Evolutionary conservation across 37 sponge, comb jelly and placozoan species (phyloP), one percentile per base, ranked within the genome.

Genomic region (Beroe ovata): DNA sequence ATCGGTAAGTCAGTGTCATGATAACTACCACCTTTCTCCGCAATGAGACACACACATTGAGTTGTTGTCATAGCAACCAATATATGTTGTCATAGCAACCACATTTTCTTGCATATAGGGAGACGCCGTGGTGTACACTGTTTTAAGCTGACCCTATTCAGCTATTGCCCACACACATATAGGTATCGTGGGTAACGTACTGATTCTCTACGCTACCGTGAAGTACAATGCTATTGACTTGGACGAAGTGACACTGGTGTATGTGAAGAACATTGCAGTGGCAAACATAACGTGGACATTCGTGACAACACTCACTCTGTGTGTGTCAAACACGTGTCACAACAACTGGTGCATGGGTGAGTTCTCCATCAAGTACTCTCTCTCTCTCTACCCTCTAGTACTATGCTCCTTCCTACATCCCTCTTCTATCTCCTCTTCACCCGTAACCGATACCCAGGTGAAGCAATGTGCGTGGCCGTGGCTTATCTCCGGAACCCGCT

Each of bases 211-310:
- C 54, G 84, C 54, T 0, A 36, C 84, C 0, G 22, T 77, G 4
- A 11, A 42, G 54, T 77, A 40, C 84, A 77, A 77, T 35, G 84
- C 84, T 8, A 77, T 77, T 11, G 25, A 77, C 54, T 54, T 77
- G 47, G 84, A 77, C 54, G 41, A 77, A 40, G 84, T 77, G 4
- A 32, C 84, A 1, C 84, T 77, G 84, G 47, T 77, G 1, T 77
- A 32, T 4, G 26, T 77, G 0, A 77, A 36, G 47, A 77, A 77
- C 54, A 77, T 77, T n/a, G 54, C 84, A 8, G 84, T 77, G 22
- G 84, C 38, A 1, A 35, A 77, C 28, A 39, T 77, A 1, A 16
- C 54, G n/a, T 77, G 84, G 84, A 77, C 84, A 42, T 4, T 77
- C n/a, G 6, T 36, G 1, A 77, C 84, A 30, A 77, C 84, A 0